Base-by-base conservation (phyloP, 1,140 invertebrate genomes). In the Helicoverpa armigera region DNA sequence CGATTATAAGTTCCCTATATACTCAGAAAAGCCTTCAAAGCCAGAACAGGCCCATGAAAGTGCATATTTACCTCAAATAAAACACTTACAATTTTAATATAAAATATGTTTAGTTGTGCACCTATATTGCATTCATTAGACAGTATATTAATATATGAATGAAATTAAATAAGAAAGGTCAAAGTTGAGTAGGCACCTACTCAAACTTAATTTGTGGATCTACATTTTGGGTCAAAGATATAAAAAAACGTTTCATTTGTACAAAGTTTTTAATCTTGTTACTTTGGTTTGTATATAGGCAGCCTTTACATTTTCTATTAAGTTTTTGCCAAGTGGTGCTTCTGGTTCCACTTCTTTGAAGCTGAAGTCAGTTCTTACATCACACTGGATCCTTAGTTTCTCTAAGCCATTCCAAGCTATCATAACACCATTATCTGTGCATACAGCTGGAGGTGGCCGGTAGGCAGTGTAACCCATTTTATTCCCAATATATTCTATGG, bases 401-500 rank as follows among this genome's bases (percentile, higher is more conserved):
- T 99, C 98, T 51, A 99, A 95, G 10, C 98, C 98, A 96, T 99
- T 99, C 99, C 99, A 99, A 23, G 99, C 99, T 84, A 99, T 98
- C 99, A 99, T 99, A n/a, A 99, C 96, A 18, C 99, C 99, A 96
- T 99, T 99, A 92, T 99, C 99, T 3, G 98, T 99, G 90, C 99
- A 99, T 0, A 99, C 96, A 88, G 96, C 96, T n/a, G 97, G 96
- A 14, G 98, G 97, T 18, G 99, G 98, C 83, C 97, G 96, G 60
- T 96, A 96, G 18, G 97, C 95, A 85, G 95, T 95, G 86, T 97
- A 98, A 31, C 95, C 95, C 83, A 96, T 96, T 80, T 97, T 94
- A 4, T 95, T 82, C 88, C 98, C 98, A 61, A 99, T 86, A 79
- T 96, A 92, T 87, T 95, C 85, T 5, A 99, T 91, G 73, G 96